Conservation (phyloP, 2,797 vertebrate species). For the Poecilia velifera region DNA sequence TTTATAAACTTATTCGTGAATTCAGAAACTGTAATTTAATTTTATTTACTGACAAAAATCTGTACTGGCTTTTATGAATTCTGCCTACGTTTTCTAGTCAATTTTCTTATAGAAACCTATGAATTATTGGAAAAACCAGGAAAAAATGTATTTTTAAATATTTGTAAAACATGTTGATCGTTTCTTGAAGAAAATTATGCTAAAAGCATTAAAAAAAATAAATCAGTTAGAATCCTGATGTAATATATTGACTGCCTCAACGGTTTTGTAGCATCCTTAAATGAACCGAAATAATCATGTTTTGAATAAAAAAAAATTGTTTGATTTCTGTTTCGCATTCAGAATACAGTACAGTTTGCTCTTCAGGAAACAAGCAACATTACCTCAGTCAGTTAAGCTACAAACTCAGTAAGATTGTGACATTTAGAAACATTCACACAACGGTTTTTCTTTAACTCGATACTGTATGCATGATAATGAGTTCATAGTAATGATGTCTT, state of each 20-base stretch:
- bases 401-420: constrained; percentile 54
- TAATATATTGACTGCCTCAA: neutral
- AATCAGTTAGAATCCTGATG: neutral
- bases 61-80: neutral
- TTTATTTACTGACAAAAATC: neutral
- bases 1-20: neutral
- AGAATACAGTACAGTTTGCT: constrained; percentile 39
- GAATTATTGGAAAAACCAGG: neutral
- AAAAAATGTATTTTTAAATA: neutral
- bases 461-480: constrained; percentile 62
- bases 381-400: constrained; percentile 76
- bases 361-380: constrained; percentile 74
- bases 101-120: neutral
- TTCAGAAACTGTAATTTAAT: neutral
- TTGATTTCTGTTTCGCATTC: constrained; percentile 33
- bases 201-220: neutral
- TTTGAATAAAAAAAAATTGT: constrained; percentile 17
- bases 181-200: neutral
- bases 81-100: neutral
- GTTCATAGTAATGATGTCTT: constrained; percentile 43
- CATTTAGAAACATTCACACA: constrained; percentile 44
- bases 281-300: neutral
- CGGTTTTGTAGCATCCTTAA: neutral
- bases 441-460: constrained; percentile 35
- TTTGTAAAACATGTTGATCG: neutral